Percentiles rank a stretch among this genome's conserved stretches.
Evolutionary conservation across 2,797 vertebrate genomes (phyloP).

Genomic region (Myripristis jacobus): DNA sequence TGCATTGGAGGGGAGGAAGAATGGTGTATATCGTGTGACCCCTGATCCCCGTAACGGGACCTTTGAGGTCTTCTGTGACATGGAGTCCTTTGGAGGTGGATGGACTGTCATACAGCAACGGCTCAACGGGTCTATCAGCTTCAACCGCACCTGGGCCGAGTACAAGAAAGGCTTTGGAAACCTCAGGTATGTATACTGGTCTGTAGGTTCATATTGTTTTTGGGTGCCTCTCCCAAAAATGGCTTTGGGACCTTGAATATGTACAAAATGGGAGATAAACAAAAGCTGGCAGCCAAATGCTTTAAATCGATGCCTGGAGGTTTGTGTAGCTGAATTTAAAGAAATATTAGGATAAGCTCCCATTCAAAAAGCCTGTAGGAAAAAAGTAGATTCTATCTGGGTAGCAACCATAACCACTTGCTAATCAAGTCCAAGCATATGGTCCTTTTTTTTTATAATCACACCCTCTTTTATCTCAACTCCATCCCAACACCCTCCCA

Average conservation of each 20-base stretch:
- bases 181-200: constrained; percentile 73
- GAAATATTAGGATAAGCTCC: constrained; percentile 36
- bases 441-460: constrained; percentile 27
- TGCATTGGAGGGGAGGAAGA: constrained; percentile 80
- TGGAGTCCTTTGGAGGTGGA: constrained; percentile 92
- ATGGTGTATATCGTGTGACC: constrained; percentile 88
- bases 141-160: constrained; percentile 93
- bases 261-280: neutral
- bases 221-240: neutral
- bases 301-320: neutral
- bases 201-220: neutral
- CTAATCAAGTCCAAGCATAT: constrained; percentile 34
- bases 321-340: constrained; percentile 8
- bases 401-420: constrained; percentile 31
- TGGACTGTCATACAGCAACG: constrained; percentile 95
- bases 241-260: neutral
- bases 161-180: constrained; percentile 96
- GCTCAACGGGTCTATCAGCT: constrained; percentile 90
- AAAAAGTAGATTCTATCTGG: constrained; percentile 46
- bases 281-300: neutral
- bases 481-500: neutral
- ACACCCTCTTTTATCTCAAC: constrained; percentile 17
- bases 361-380: constrained; percentile 40
- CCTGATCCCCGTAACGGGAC: constrained; percentile 87
- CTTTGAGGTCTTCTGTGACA: constrained; percentile 93